These are phyloP conservation scores for Andricus curvator DNA, from an alignment of 2,888 invertebrate genomes.

Conservation along the genomic window DNA sequence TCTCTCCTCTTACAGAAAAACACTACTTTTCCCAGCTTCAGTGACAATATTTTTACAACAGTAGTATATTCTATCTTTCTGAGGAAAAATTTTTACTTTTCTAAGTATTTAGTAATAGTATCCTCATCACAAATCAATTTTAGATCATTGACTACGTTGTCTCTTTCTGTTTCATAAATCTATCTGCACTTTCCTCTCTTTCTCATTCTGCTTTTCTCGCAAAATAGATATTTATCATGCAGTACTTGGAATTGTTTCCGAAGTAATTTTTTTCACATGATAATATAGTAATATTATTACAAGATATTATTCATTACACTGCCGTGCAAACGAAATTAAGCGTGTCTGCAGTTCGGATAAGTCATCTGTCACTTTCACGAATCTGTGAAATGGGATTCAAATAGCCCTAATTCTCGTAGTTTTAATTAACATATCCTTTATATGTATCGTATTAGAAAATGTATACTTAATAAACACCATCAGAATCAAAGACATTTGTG, in stretches of 20 bases:
- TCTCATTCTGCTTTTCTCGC: not conserved
- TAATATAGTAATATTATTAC: not conserved
- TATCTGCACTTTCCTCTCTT: constrained; percentile 1
- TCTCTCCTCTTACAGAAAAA: too few species aligned
- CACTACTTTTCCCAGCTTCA: not conserved
- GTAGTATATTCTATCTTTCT: not conserved
- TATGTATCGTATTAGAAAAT: too few species aligned
- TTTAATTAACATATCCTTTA: too few species aligned
- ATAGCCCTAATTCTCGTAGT: too few species aligned
- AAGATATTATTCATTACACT: too few species aligned
- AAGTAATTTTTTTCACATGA: not conserved
- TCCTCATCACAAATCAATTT: not conserved
- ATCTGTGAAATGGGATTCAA: too few species aligned
- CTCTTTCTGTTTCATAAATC: not conserved
- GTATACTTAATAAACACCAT: too few species aligned
- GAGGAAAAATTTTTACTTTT: not conserved
- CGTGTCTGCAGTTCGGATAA: too few species aligned
- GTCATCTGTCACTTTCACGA: too few species aligned
- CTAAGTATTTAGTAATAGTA: not conserved
- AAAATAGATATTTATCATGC: not conserved
- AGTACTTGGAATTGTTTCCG: not conserved
- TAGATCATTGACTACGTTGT: not conserved
- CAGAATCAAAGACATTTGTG: too few species aligned
- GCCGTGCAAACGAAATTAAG: too few species aligned
- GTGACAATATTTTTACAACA: not conserved